Percentiles rank a stretch among this genome's conserved stretches.
These are phyloP conservation scores for Antechinus stuartii DNA, from an alignment of 2,113 vertebrate genomes.

Conservation along the genomic window DNA sequence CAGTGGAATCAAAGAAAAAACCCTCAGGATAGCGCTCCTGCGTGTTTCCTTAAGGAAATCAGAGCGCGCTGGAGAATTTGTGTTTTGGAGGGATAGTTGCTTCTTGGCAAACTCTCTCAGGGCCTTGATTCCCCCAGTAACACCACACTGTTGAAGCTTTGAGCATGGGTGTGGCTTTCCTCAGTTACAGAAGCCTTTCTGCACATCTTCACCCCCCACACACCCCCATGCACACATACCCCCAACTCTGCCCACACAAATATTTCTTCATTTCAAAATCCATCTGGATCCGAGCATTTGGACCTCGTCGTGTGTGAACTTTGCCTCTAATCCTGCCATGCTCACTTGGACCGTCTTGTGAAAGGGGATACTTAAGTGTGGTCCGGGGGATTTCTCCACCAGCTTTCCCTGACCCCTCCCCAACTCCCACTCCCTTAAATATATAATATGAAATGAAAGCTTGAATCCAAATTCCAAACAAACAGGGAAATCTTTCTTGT, in stretches of 20 bases:
- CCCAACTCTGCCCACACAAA: neutral
- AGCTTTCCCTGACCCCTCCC: neutral
- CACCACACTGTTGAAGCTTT: neutral
- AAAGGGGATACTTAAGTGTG: neutral
- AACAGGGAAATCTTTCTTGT: neutral
- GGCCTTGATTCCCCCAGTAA: neutral
- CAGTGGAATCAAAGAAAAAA: neutral
- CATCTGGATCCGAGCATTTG: neutral
- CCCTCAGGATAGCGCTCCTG: neutral
- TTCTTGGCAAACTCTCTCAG: neutral
- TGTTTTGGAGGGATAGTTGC: neutral
- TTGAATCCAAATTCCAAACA: neutral
- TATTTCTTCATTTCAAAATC: neutral
- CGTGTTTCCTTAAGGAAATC: neutral
- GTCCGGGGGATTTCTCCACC: neutral
- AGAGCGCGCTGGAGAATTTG: neutral
- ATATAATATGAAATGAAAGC: neutral
- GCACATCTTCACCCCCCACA: neutral
- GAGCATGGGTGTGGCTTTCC: neutral
- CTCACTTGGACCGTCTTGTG: neutral
- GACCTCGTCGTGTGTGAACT: fast-evolving
- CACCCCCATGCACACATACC: neutral
- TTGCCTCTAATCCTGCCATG: neutral
- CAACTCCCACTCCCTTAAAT: neutral
- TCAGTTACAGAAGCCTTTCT: neutral